phyloP scores from a whole-genome alignment of 2,888 invertebrate species.

The Falcaria lacertinaria region DNA sequence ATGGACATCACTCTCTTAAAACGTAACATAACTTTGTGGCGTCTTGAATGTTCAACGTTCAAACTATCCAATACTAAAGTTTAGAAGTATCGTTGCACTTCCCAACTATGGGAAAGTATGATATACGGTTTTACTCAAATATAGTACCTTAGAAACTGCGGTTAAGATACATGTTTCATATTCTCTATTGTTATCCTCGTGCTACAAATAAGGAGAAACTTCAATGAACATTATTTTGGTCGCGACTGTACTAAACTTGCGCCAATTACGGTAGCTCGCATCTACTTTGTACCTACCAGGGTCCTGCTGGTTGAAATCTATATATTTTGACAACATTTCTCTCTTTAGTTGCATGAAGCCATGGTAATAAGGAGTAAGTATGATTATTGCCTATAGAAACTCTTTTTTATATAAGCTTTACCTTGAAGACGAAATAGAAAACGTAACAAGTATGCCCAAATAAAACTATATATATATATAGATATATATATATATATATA shows the following conservation, averaged over 20 bases:
- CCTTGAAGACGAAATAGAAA: too few species aligned
- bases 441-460: too few species aligned
- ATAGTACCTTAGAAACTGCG: constrained; percentile 22
- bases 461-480: too few species aligned
- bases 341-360: too few species aligned
- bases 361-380: too few species aligned
- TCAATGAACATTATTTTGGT: constrained; percentile 15
- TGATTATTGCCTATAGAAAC: too few species aligned
- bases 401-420: too few species aligned
- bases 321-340: too few species aligned
- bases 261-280: neutral
- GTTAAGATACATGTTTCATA: constrained; percentile 28
- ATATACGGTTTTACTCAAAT: constrained; percentile 33
- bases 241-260: neutral
- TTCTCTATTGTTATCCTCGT: constrained; percentile 16
- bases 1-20: constrained; percentile 25
- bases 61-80: constrained; percentile 32
- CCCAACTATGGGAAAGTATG: constrained; percentile 39
- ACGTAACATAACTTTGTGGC: constrained; percentile 24
- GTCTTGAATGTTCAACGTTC: constrained; percentile 35
- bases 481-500: too few species aligned
- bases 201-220: constrained; percentile 16
- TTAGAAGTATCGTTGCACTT: constrained; percentile 36
- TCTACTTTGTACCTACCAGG: neutral
- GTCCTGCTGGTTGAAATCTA: neutral